These are phyloP conservation scores for Engraulis encrasicolus DNA, from an alignment of 2,113 vertebrate species.

Conservation along the genomic window DNA sequence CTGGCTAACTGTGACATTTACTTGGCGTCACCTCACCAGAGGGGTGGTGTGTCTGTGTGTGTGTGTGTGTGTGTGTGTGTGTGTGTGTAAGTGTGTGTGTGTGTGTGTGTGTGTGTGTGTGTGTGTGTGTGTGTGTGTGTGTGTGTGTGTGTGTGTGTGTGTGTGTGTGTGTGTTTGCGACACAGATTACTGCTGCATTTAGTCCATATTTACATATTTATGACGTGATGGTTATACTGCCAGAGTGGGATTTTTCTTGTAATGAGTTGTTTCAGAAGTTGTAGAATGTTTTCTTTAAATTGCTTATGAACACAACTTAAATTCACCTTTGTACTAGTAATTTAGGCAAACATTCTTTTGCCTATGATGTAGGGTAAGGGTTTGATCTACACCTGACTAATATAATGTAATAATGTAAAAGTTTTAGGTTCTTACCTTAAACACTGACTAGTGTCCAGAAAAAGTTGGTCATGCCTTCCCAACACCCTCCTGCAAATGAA, in stretches of 20 bases:
- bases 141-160: too few species aligned
- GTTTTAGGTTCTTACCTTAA: too few species aligned
- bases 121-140: too few species aligned
- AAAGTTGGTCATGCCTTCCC: background rate
- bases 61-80: too few species aligned
- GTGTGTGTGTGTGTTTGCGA: too few species aligned
- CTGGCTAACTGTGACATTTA: conserved; percentile 26
- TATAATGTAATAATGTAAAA: background rate
- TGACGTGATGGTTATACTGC: background rate
- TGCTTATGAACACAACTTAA: background rate
- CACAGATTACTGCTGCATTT: conserved; percentile 9
- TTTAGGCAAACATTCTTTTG: background rate
- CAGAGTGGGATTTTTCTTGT: background rate
- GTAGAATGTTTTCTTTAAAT: background rate
- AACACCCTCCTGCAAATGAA: background rate
- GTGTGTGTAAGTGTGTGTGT: too few species aligned
- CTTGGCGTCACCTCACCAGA: background rate
- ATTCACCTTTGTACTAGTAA: background rate
- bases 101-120: too few species aligned
- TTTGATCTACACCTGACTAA: background rate
- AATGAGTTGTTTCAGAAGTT: background rate
- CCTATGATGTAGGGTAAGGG: background rate
- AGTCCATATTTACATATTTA: background rate
- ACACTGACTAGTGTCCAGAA: background rate
- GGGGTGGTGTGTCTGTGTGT: too few species aligned